A percentile compares a stretch with the other conserved stretches of the same genome.
phyloP scores from a whole-genome alignment of 2,888 invertebrate species.

The Cenopis cana region DNA sequence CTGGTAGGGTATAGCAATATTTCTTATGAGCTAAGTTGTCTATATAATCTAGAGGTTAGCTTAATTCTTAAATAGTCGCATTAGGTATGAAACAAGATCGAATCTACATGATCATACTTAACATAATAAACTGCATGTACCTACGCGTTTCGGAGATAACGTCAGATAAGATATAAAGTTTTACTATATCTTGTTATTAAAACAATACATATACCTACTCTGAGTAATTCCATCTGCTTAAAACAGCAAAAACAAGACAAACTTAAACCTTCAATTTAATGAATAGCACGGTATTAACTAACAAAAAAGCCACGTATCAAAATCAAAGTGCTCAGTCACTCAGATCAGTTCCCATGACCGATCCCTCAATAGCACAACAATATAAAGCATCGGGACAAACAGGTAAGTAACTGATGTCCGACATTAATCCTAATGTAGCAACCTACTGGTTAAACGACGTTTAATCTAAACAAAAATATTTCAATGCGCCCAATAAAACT shows the following conservation, averaged over 20 bases:
- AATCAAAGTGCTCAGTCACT: slow-evolving; percentile 41
- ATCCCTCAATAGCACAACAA: slow-evolving; percentile 62
- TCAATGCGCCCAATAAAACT: slow-evolving; percentile 81
- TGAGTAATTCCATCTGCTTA: background rate
- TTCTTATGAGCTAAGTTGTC: too few relatives aligned
- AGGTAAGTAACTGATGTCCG: slow-evolving; percentile 77
- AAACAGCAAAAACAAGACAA: background rate
- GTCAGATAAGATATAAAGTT: background rate
- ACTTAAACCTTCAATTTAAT: slow-evolving; percentile 16
- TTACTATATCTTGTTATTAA: background rate
- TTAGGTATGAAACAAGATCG: background rate
- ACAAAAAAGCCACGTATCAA: slow-evolving; percentile 37
- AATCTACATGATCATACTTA: background rate
- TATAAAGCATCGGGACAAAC: slow-evolving; percentile 57
- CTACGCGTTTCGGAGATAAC: too few relatives aligned
- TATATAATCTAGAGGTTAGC: too few relatives aligned
- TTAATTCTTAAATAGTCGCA: too few relatives aligned
- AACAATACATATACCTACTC: background rate
- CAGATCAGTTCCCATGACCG: slow-evolving; percentile 60
- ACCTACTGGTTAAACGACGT: slow-evolving; percentile 78
- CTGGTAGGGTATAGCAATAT: too few relatives aligned
- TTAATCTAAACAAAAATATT: slow-evolving; percentile 84
- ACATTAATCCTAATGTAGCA: slow-evolving; percentile 84
- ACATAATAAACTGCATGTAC: too few relatives aligned
- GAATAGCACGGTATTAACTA: slow-evolving; percentile 27